Conservation (phyloP, 2,797 vertebrate species). For the Fratercula arctica region DNA sequence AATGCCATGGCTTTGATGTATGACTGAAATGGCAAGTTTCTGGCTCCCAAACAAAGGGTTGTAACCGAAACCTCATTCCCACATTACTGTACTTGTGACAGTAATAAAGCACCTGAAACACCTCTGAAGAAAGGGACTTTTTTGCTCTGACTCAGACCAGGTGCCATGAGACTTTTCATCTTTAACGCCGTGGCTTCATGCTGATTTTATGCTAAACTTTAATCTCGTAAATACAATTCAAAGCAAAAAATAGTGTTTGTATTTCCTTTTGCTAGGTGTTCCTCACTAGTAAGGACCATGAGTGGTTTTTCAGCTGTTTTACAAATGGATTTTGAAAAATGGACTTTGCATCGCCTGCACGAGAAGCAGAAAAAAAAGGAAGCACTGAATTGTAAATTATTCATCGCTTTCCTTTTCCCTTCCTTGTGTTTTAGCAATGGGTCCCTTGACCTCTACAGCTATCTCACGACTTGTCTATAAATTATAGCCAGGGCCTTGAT, state of each 20-base stretch:
- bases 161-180: not conserved
- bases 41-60: not conserved
- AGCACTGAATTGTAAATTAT: not conserved
- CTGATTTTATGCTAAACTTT: not conserved
- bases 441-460: not conserved
- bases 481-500: not conserved
- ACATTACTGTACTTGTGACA: not conserved
- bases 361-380: not conserved
- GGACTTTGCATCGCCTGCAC: not conserved
- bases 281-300: not conserved
- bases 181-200: not conserved
- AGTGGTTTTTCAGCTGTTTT: not conserved
- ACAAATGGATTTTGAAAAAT: not conserved
- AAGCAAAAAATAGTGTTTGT: not conserved
- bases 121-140: not conserved
- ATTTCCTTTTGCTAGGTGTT: not conserved
- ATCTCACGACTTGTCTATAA: not conserved
- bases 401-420: not conserved
- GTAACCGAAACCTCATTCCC: not conserved
- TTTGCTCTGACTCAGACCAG: not conserved
- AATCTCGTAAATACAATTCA: not conserved
- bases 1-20: not conserved
- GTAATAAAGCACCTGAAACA: not conserved
- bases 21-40: not conserved
- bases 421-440: not conserved